phyloP scores from a whole-genome alignment of 2,888 invertebrate genomes.

The Acleris cristana region DNA sequence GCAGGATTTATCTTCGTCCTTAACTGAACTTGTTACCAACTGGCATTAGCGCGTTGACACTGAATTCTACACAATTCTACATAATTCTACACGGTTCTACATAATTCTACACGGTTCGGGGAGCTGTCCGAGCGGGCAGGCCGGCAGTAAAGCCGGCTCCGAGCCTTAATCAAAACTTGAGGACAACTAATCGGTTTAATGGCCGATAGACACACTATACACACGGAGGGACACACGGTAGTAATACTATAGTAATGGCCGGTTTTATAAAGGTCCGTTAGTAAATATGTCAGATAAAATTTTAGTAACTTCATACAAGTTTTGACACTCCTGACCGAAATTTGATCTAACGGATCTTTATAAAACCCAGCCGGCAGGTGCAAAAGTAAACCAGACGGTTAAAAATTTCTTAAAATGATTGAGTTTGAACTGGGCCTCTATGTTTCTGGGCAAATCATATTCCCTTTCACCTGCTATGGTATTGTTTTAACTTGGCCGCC shows the following conservation, averaged over 20 bases:
- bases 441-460: too few species aligned
- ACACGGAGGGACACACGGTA: background rate
- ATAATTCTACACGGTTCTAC: conserved; percentile 26
- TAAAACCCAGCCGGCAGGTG: too few species aligned
- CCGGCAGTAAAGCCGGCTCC: conserved; percentile 8
- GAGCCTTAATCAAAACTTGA: conserved; percentile 33
- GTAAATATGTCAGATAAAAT: too few species aligned
- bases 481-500: too few species aligned
- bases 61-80: conserved; percentile 36
- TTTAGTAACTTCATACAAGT: too few species aligned
- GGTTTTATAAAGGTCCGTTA: too few species aligned
- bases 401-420: too few species aligned
- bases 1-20: conserved; percentile 36
- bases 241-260: background rate
- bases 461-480: too few species aligned
- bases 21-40: conserved; percentile 38
- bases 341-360: too few species aligned
- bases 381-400: too few species aligned
- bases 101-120: conserved; percentile 23
- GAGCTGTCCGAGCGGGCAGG: conserved; percentile 1
- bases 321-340: too few species aligned
- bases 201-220: background rate
- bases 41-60: conserved; percentile 38
- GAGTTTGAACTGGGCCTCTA: too few species aligned
- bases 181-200: conserved; percentile 20